Evolutionary conservation across 2,888 invertebrate genomes (phyloP).

Genomic region (Psylliodes chrysocephalus): DNA sequence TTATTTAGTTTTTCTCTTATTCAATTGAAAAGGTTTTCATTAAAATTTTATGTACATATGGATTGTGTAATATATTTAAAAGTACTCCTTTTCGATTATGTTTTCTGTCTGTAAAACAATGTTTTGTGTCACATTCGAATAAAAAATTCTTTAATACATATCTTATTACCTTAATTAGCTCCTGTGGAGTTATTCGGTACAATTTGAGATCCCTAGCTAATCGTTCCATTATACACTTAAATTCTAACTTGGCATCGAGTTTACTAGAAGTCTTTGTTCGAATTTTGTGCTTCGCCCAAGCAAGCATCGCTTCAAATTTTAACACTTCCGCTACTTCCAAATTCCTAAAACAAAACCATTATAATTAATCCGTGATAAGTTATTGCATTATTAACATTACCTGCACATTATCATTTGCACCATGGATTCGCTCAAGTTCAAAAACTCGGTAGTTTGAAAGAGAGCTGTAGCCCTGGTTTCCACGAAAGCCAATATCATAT

Average conservation of each 20-base stretch:
- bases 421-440: constrained; percentile 92
- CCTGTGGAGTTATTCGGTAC: constrained; percentile 91
- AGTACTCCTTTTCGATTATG: no score
- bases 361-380: no score
- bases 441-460: constrained; percentile 85
- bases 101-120: no score
- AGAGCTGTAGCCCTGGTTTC: constrained; percentile 88
- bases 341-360: constrained; percentile 70
- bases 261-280: constrained; percentile 81
- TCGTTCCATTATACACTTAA: constrained; percentile 93
- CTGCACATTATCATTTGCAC: constrained; percentile 91
- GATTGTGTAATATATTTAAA: no score
- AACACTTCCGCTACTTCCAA: constrained; percentile 88
- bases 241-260: constrained; percentile 87
- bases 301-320: constrained; percentile 93
- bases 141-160: no score
- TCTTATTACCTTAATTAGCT: constrained; percentile 85
- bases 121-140: no score
- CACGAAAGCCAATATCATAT: constrained; percentile 92
- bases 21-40: no score
- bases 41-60: no score
- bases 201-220: constrained; percentile 88
- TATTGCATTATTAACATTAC: constrained; percentile 51
- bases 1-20: no score
- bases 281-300: constrained; percentile 89